Evolutionary conservation across 2,113 vertebrate genomes (phyloP).

Genomic region (Apistogramma diplotaenia): DNA sequence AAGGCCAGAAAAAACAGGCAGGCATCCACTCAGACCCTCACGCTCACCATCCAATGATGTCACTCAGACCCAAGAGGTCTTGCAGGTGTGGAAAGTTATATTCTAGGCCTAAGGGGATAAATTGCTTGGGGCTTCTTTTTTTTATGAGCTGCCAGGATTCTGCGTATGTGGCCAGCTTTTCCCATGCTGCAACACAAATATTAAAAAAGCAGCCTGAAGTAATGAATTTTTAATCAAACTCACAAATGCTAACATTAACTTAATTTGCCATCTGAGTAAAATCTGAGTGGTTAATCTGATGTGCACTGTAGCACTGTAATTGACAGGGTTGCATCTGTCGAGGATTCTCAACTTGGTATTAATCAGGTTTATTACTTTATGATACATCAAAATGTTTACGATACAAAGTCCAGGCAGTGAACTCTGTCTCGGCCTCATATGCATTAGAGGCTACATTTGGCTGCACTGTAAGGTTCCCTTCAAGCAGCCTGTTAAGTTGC

Average conservation of each 20-base stretch:
- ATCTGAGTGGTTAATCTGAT: neutral
- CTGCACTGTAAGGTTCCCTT: neutral
- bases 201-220: neutral
- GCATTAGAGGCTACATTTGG: neutral
- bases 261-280: neutral
- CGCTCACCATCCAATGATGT: too few relatives aligned
- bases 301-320: neutral
- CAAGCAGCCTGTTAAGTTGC: neutral
- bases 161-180: neutral
- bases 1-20: too few relatives aligned
- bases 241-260: neutral
- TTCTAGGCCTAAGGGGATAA: too few relatives aligned
- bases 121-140: neutral
- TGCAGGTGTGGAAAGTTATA: too few relatives aligned
- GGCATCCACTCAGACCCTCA: too few relatives aligned
- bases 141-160: neutral
- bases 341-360: neutral
- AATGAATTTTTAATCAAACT: neutral
- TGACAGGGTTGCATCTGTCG: neutral
- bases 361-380: conserved; percentile 30
- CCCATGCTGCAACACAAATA: neutral
- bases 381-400: conserved; percentile 12
- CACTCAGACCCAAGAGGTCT: too few relatives aligned
- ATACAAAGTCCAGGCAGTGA: neutral
- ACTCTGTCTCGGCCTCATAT: neutral